phyloP scores from a whole-genome alignment of 2,113 vertebrate genomes.

The Sus scrofa region T2T-Sscrofa CM000818.6:43132001-43132500 shows the following conservation, averaged over 20 bases:
- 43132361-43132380: background rate
- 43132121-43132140: accelerated
- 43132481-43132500: background rate
- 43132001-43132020: background rate
- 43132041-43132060: background rate
- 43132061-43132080: background rate
- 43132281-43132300: background rate
- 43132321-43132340: background rate
- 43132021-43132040: background rate
- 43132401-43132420: accelerated
- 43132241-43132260: background rate
- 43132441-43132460: background rate
- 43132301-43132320: background rate
- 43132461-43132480: background rate
- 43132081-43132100: background rate
- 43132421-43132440: background rate
- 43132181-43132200: background rate
- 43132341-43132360: background rate
- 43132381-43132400: background rate
- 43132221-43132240: background rate
- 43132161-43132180: background rate
- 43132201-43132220: background rate
- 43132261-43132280: background rate
- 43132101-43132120: background rate
- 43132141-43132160: background rate